Base-by-base conservation (phyloP, 2,797 vertebrate species). In the Amphiprion clarkii region DNA sequence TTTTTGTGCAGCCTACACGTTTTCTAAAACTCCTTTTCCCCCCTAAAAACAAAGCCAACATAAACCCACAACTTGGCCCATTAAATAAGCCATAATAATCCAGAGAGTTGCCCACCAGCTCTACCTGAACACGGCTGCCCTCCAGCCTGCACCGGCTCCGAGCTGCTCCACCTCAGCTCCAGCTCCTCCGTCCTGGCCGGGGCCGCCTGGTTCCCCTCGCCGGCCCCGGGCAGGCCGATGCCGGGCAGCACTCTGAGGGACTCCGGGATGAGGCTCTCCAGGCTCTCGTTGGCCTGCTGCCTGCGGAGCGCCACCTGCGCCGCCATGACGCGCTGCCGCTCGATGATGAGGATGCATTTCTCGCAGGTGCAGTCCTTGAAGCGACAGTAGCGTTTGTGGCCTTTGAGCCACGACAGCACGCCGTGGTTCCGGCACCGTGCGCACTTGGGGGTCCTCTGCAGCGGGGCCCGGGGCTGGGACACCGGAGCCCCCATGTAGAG, bases 321-420 rank as follows among this genome's bases (percentile, higher is more conserved):
- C n/a, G 97, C 97, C 97, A 98, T 98, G 72, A 98, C 97, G 84
- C 97, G 94, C 95, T 99, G 97, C 36, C 97, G 90, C 94, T 98
- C 97, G 89, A 98, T 98, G 92, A 99, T 99, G 48, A 99, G 96
- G 94, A 98, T 98, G 94, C 97, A 99, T 87, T 99, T 99, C 92
- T 98, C 97, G 87, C 97, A 99, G 81, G 97, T 96, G 94, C 97
- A 99, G 96, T 98, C 97, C 91, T 99, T 99, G 94, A 98, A 98
- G 90, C 97, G 96, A 85, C 97, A 98, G 93, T 99, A 98, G 76
- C 97, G 96, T 87, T 99, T 99, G 95, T 98, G 97, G 63, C 97
- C 97, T 88, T 98, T 99, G 74, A 99, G 96, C 97, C 97, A 98
- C 31, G 97, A 98, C 25, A 98, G 95, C 79, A 99, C 97, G 51